A percentile compares a stretch with the other conserved stretches of the same genome.
Conservation (phyloP, 1,140 invertebrate species). For the Zeugodacus cucurbitae region DNA sequence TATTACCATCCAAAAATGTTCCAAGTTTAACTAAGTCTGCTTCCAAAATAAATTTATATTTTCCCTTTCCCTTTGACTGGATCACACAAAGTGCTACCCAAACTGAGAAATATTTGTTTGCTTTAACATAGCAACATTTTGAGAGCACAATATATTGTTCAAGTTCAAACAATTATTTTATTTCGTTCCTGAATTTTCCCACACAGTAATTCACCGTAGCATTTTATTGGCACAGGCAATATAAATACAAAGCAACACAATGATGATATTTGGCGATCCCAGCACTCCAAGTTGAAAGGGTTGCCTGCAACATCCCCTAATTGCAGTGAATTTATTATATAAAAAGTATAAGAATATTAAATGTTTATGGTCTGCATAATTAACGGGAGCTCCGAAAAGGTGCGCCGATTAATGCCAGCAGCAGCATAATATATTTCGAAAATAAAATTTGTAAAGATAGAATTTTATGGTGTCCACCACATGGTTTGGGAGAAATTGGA, state of each 20-base stretch:
- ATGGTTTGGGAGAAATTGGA: background rate
- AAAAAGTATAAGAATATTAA: background rate
- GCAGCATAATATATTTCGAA: background rate
- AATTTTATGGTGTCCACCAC: background rate
- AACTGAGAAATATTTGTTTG: no score
- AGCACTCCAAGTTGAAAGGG: constrained; percentile 7
- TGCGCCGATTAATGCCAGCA: background rate
- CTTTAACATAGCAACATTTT: no score
- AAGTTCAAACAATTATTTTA: no score
- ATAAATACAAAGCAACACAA: background rate
- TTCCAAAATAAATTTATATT: no score
- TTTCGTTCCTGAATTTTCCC: no score
- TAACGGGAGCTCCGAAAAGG: background rate
- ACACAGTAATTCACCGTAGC: background rate
- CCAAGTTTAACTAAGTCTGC: no score
- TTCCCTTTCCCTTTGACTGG: no score
- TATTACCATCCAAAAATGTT: no score
- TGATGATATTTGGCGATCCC: background rate
- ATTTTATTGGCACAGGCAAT: background rate
- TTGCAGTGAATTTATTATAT: background rate
- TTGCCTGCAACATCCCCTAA: background rate
- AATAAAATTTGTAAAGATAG: background rate
- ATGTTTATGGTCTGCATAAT: background rate
- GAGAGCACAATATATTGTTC: no score
- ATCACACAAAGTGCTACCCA: no score